Evolutionary conservation across 1,140 invertebrate genomes (phyloP).

Genomic region (Mesaphorura yosii): DNA sequence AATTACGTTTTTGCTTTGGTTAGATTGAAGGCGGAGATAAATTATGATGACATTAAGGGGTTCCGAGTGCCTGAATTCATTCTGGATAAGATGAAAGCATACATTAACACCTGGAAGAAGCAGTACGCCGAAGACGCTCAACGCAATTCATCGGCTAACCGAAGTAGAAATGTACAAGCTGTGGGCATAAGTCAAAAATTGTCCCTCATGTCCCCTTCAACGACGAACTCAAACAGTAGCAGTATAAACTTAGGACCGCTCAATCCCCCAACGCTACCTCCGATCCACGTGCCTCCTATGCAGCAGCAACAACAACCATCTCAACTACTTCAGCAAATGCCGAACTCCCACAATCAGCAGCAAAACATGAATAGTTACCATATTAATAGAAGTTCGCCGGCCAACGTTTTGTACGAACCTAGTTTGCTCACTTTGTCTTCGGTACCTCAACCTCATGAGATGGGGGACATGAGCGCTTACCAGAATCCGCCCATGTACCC

Average conservation of each 20-base stretch:
- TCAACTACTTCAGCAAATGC: constrained; percentile 14
- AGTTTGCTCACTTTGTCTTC: constrained; percentile 14
- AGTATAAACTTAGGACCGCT: constrained; percentile 13
- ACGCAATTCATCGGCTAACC: constrained; percentile 5
- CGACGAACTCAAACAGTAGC: constrained; percentile 7
- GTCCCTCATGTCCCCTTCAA: constrained; percentile 9
- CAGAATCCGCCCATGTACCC: constrained; percentile 30
- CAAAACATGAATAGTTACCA: constrained; percentile 30
- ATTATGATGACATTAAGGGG: constrained; percentile 32
- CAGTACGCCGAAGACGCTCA: constrained; percentile 28
- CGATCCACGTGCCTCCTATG: constrained; percentile 7
- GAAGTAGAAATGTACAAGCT: constrained; percentile 4
- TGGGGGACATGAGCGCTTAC: constrained; percentile 23
- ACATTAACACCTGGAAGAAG: constrained; percentile 31
- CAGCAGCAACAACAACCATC: constrained; percentile 6
- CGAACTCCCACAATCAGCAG: constrained; percentile 14
- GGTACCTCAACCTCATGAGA: constrained; percentile 20
- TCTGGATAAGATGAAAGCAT: constrained; percentile 30
- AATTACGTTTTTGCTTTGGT: constrained; percentile 10
- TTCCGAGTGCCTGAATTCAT: constrained; percentile 31
- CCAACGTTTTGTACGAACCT: constrained; percentile 22
- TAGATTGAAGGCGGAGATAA: constrained; percentile 29
- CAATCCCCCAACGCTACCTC: constrained; percentile 21
- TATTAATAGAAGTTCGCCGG: constrained; percentile 21
- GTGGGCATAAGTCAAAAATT: constrained; percentile 5